These are phyloP conservation scores for Drosophila testacea DNA, from an alignment of 2,888 invertebrate genomes.

Conservation along the genomic window DNA sequence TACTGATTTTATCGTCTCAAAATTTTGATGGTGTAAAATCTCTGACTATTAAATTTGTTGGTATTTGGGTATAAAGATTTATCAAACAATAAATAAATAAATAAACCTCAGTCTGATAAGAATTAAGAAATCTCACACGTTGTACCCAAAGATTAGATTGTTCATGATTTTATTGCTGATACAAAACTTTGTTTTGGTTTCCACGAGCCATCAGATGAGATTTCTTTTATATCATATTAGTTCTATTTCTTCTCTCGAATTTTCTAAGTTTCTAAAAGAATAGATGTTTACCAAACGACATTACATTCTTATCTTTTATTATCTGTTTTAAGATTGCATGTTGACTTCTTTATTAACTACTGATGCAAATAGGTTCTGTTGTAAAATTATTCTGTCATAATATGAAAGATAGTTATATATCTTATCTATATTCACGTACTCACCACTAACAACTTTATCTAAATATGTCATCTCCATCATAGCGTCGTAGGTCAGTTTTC, in stretches of 20 bases:
- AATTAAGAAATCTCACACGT: not conserved
- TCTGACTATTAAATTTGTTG: not conserved
- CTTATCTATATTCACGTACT: conserved; percentile 7
- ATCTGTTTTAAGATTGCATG: not conserved
- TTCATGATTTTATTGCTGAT: conserved; percentile 3
- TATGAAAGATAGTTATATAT: not conserved
- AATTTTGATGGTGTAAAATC: not conserved
- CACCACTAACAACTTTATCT: conserved; percentile 85
- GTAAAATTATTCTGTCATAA: no score
- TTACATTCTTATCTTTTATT: not conserved
- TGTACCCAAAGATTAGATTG: not conserved
- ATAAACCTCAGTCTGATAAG: not conserved
- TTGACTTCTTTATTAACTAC: no score
- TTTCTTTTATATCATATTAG: no score
- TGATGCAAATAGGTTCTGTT: not conserved
- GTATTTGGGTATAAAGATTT: not conserved
- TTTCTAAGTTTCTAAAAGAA: no score
- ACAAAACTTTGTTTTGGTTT: not conserved
- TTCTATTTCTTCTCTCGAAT: no score
- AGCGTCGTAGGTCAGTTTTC: conserved; percentile 85
- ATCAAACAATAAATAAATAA: not conserved
- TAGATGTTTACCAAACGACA: not conserved
- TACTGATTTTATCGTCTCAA: not conserved
- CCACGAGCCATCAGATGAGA: no score
- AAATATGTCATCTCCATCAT: conserved; percentile 86